Percentiles rank a stretch among this genome's conserved stretches.
Conservation (phyloP, 1,140 invertebrate species). For the Drosophila lacteicornis region DNA sequence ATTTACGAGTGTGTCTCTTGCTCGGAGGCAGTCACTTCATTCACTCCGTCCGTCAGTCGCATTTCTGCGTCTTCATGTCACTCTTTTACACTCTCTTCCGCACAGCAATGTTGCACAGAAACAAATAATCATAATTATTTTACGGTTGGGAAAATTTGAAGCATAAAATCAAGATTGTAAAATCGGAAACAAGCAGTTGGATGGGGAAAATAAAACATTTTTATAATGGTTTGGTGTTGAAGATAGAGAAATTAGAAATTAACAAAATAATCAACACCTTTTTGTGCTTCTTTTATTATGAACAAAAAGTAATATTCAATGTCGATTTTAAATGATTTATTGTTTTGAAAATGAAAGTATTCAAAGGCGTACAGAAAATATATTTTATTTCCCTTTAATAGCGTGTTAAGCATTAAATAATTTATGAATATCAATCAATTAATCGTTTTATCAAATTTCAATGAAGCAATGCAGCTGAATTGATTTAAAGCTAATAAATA, state of each 20-base stretch:
- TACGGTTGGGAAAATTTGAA: not conserved
- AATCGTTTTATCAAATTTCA: not conserved
- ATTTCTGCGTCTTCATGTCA: constrained; percentile 45
- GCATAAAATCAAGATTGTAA: constrained; percentile 12
- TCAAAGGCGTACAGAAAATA: not conserved
- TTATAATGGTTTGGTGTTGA: not conserved
- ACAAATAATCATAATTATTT: constrained; percentile 28
- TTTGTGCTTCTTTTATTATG: not conserved
- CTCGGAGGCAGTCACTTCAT: constrained; percentile 43
- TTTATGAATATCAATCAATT: constrained; percentile 9
- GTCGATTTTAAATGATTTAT: not conserved
- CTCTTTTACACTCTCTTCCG: constrained; percentile 27
- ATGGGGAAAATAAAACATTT: not conserved
- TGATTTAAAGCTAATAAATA: constrained; percentile 25
- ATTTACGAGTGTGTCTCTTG: constrained; percentile 58
- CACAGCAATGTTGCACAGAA: constrained; percentile 16
- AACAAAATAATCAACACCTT: constrained; percentile 1
- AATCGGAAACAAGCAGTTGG: not conserved
- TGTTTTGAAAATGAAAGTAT: not conserved
- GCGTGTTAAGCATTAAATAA: no score
- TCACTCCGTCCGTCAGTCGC: constrained; percentile 24
- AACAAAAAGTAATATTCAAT: not conserved
- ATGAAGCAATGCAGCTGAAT: constrained; percentile 3
- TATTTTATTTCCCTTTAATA: not conserved
- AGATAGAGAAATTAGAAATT: not conserved